Evolutionary conservation across 2,797 vertebrate species (phyloP), one percentile per base, ranked within the genome.

Genomic region (Hapalemur alaotrensis): DNA sequence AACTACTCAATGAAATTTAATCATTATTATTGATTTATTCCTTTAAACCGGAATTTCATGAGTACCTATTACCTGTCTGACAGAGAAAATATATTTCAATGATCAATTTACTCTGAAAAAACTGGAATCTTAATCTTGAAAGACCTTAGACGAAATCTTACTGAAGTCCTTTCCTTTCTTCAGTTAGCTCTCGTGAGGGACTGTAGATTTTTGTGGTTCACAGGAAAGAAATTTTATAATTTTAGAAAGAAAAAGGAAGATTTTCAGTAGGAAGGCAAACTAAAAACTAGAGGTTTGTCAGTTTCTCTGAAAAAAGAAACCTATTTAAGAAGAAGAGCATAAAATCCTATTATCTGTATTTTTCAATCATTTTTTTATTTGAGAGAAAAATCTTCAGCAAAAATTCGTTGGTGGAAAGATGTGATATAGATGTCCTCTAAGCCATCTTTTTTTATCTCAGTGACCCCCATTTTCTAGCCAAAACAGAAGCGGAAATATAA

Each of bases 71-170:
- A 94, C 52, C 30, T 30, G 7, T 67, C 43, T 93, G 63, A 73
- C 41, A 92, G 28, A 90, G 30, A 92, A 95, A 41, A 81, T 67
- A 41, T 54, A 73, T 94, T 87, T 96, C 81, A 61, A 63, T 92
- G 84, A 79, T 89, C 43, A 91, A 38, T 2, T 5, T 61, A 61
- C 3, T 15, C 23, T 90, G 13, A 32, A 93, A 57, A 63, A 80
- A 82, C 25, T 72, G 5, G 14, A 79, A 32, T 93, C 41, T 38
- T 95, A 67, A 76, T 92, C 50, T 81, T 65, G 50, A 54, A 95
- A 89, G 15, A 7, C 69, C 30, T 87, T 72, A 85, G 35, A 61
- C 35, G 54, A 59, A 14, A 50, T 48, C 41, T 95, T n/a, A 57
- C 13, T 63, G 70, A 82, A 94, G 43, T 63, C 32, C 7, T 85